Evolutionary conservation across 2,888 invertebrate species (phyloP).

Genomic region (Dryobotodes eremita): DNA sequence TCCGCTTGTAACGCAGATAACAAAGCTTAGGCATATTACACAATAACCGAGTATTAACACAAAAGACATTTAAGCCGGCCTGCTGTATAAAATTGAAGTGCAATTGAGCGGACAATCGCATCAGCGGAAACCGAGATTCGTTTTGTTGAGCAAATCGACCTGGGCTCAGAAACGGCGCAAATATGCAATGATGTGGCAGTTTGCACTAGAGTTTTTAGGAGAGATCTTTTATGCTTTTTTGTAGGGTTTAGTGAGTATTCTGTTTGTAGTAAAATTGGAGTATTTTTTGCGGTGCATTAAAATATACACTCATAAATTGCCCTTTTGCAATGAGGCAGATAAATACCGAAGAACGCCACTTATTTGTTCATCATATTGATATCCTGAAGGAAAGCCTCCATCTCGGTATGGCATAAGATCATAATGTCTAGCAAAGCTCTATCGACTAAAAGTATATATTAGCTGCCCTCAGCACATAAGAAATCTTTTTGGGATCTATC

Average conservation of each 20-base stretch:
- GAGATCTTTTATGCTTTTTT: too few species aligned
- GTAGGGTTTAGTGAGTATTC: too few species aligned
- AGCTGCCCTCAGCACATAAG: neutral
- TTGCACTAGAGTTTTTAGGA: constrained; percentile 4
- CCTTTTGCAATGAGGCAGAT: neutral
- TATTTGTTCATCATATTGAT: neutral
- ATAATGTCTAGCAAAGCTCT: neutral
- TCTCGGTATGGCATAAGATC: too few species aligned
- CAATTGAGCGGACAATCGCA: constrained; percentile 65
- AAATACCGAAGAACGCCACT: neutral
- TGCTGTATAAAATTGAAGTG: constrained; percentile 64
- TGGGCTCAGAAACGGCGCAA: constrained; percentile 15
- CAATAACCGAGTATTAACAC: constrained; percentile 43
- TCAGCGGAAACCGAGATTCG: constrained; percentile 57
- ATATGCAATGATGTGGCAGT: constrained; percentile 35
- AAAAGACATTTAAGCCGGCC: constrained; percentile 58
- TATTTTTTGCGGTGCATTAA: neutral
- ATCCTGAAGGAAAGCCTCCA: neutral
- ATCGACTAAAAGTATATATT: too few species aligned
- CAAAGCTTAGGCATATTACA: constrained; percentile 29
- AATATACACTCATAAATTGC: neutral
- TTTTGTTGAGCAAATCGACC: constrained; percentile 59
- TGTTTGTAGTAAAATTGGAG: neutral
- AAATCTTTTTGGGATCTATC: neutral
- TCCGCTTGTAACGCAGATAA: neutral